Evolutionary conservation across 2,113 vertebrate genomes (phyloP), one percentile per base, ranked within the genome.

Genomic region (Setophaga kirtlandii): DNA sequence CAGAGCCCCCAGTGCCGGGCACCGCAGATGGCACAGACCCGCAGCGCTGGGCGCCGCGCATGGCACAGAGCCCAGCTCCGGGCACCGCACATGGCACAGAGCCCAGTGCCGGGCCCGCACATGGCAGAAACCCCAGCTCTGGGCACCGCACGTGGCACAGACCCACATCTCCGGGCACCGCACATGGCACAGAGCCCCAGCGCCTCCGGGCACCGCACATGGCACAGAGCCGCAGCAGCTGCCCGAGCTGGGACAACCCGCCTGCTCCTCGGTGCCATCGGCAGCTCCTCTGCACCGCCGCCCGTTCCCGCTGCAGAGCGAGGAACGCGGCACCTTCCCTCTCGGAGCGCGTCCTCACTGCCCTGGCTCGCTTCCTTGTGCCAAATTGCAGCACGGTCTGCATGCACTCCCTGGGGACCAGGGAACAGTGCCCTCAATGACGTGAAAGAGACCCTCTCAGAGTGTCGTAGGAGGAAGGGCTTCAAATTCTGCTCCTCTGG

Each of bases 381-480:
- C 55, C 71, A 44, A 3, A 10, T 2, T 11, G 67, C 41, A 23
- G 5, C 1, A 1, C 7, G 52, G 8, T 4, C 71, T 11, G n/a
- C 5, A 23, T 59, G 14, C 13, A 3, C 9, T 4, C 22, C 24
- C 47, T 14, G 15, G 17, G 1, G 3, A 39, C 1, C 64, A 41
- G 44, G 0, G 0, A 68, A 18, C 19, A 9, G 31, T 10, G 4
- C 19, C 28, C 6, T 0, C 1, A 42, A 19, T 8, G 42, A 8
- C 31, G 15, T 1, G 16, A 41, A 28, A 31, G 8, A 44, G 9
- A 60, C 14, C 35, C 44, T 22, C 53, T 33, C 42, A 8, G 35
- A 28, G n/a, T 2, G 41, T 5, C 30, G 31, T 55, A 2, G 52
- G 27, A 23, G 8, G 10, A 27, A 70, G 1, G 47, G 5, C 22